Percentiles rank a stretch among this genome's conserved stretches.
Conservation (phyloP, 2,113 vertebrate species). For the Campylomormyrus numenius region DNA sequence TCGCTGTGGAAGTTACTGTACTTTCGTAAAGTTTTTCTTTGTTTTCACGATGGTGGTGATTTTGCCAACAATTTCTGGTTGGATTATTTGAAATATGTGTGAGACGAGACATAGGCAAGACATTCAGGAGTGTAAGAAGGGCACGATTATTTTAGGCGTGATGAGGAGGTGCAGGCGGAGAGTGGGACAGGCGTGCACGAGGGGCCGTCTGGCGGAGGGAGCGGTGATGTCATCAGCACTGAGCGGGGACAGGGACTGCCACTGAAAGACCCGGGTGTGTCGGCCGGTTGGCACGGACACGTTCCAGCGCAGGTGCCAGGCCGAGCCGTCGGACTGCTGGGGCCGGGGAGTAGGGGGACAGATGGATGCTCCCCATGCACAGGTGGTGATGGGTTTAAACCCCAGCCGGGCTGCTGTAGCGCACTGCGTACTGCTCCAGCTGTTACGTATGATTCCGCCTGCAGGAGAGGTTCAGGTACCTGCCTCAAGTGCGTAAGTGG, state of each 20-base stretch:
- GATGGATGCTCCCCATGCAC: conserved; percentile 44
- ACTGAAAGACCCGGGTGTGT: conserved; percentile 9
- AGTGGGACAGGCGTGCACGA: not conserved
- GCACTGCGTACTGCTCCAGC: not conserved
- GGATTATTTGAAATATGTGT: not conserved
- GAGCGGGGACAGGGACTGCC: conserved; percentile 10
- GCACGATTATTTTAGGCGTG: no score
- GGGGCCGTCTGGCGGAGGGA: not conserved
- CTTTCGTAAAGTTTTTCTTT: not conserved
- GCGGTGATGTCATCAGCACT: conserved; percentile 15
- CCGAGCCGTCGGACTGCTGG: conserved; percentile 32
- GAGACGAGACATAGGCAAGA: not conserved
- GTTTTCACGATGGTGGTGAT: not conserved
- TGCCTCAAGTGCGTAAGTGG: not conserved
- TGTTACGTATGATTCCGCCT: not conserved
- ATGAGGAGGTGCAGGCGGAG: not conserved
- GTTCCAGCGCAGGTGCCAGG: conserved; percentile 39
- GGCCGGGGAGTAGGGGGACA: conserved; percentile 33
- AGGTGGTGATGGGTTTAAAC: conserved; percentile 24
- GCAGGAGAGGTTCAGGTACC: not conserved
- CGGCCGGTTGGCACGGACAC: conserved; percentile 31
- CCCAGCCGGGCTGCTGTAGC: conserved; percentile 6
- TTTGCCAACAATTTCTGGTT: not conserved
- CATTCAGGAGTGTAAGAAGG: not conserved
- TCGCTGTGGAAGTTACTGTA: not conserved